phyloP scores from a whole-genome alignment of 2,888 invertebrate species.

The Cremastinae sp. region DNA sequence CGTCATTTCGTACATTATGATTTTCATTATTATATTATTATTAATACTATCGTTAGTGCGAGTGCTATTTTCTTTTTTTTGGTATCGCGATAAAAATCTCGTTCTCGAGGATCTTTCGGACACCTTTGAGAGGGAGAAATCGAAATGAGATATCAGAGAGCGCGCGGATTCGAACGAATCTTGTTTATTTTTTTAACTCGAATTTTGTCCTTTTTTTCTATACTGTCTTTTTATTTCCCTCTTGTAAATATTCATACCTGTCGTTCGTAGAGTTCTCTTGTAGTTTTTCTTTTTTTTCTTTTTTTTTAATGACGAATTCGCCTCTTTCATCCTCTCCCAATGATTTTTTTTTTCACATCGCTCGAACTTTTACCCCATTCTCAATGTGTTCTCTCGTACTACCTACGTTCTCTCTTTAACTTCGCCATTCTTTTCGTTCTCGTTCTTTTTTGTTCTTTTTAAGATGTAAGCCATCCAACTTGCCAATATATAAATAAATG shows the following conservation, averaged over 20 bases:
- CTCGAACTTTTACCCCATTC: slow-evolving; percentile 33
- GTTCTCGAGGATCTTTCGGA: slow-evolving; percentile 23
- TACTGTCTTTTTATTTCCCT: slow-evolving; percentile 39
- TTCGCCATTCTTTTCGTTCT: slow-evolving; percentile 61
- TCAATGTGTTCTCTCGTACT: slow-evolving; percentile 64
- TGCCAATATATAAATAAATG: slow-evolving; percentile 79
- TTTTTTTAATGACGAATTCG: slow-evolving; percentile 19
- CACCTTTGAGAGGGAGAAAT: too few species aligned
- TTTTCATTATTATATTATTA: slow-evolving; percentile 68
- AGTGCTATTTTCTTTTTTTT: slow-evolving; percentile 48
- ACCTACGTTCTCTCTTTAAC: slow-evolving; percentile 69
- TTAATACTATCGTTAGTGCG: slow-evolving; percentile 40
- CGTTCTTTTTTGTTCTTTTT: slow-evolving; percentile 70
- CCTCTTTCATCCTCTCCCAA: slow-evolving; percentile 15
- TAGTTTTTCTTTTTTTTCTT: slow-evolving; percentile 46
- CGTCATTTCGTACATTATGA: slow-evolving; percentile 67
- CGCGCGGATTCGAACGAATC: neutral
- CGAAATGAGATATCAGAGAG: neutral
- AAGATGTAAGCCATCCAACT: slow-evolving; percentile 79
- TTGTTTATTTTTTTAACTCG: neutral
- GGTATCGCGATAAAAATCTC: slow-evolving; percentile 47
- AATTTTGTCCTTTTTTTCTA: neutral
- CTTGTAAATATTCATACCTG: slow-evolving; percentile 66
- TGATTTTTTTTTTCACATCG: neutral
- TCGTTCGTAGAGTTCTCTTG: slow-evolving; percentile 48